Conservation (phyloP, 2,113 vertebrate species). For the Mormyrus lacerda region DNA sequence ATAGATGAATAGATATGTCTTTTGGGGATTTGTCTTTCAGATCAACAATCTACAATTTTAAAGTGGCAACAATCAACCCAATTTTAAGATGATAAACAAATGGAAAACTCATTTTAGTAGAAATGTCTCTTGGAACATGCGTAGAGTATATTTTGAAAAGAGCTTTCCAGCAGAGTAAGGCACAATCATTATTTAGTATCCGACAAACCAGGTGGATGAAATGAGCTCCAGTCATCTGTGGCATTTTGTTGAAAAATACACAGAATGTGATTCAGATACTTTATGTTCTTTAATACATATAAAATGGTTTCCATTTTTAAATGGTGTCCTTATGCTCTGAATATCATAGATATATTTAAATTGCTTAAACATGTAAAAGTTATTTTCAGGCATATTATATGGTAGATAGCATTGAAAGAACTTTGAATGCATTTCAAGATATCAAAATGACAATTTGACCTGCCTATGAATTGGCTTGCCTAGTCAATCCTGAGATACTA, state of each 20-base stretch:
- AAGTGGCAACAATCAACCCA: not conserved
- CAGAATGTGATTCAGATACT: not conserved
- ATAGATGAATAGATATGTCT: not conserved
- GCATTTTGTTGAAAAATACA: not conserved
- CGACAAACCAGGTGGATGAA: not conserved
- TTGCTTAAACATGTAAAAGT: not conserved
- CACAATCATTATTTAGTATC: slow-evolving; percentile 6
- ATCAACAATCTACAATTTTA: not conserved
- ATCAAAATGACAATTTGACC: slow-evolving; percentile 3
- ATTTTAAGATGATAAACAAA: not conserved
- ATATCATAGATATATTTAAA: not conserved
- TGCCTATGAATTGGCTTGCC: slow-evolving; percentile 2
- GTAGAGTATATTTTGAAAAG: not conserved
- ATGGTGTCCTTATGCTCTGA: not conserved
- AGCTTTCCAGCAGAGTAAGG: not conserved
- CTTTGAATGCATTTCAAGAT: not conserved
- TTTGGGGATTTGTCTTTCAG: not conserved
- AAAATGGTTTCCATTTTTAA: not conserved
- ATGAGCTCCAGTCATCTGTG: not conserved
- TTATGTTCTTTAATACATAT: slow-evolving; percentile 5
- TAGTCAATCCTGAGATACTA: slow-evolving; percentile 1
- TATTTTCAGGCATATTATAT: not conserved
- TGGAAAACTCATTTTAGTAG: not conserved
- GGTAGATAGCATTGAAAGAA: not conserved
- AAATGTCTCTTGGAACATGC: not conserved